These are phyloP conservation scores for Temnothorax curvispinosus DNA, from an alignment of 1,140 invertebrate genomes.

Conservation along the genomic window DNA sequence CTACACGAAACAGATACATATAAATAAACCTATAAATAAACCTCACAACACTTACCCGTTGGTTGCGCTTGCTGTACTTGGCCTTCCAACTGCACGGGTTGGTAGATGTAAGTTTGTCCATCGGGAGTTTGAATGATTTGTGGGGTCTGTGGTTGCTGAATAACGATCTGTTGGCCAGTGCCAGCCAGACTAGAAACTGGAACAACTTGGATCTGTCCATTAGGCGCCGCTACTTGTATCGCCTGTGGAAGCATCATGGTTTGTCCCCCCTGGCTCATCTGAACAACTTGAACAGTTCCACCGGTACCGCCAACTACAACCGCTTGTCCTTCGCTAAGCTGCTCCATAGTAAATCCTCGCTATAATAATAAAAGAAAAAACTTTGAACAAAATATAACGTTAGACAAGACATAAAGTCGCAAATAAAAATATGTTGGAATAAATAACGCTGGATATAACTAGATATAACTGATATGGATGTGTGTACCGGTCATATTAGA, in stretches of 20 bases:
- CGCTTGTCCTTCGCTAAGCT: constrained; percentile 85
- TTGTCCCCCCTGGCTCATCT: constrained; percentile 85
- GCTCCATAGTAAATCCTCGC: constrained; percentile 79
- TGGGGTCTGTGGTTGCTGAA: constrained; percentile 89
- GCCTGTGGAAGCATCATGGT: constrained; percentile 87
- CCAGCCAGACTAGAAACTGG: constrained; percentile 88
- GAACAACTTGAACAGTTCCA: constrained; percentile 85
- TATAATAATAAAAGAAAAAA: neutral
- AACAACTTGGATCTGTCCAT: constrained; percentile 87
- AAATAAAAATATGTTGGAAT: neutral
- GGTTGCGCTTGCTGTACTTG: constrained; percentile 88
- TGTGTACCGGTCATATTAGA: neutral
- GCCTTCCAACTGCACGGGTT: constrained; percentile 90
- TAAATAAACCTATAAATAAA: too few relatives aligned
- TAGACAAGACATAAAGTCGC: neutral
- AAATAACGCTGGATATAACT: neutral
- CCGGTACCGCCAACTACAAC: constrained; percentile 84
- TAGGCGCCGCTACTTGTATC: constrained; percentile 85
- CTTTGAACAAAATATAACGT: neutral
- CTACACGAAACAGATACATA: neutral
- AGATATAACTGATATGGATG: neutral
- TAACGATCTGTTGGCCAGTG: constrained; percentile 86
- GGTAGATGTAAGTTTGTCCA: constrained; percentile 97
- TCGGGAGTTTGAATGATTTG: constrained; percentile 96
- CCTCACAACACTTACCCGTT: constrained; percentile 84